Base-by-base conservation (phyloP, 2,888 invertebrate species). In the Galeruca laticollis region DNA sequence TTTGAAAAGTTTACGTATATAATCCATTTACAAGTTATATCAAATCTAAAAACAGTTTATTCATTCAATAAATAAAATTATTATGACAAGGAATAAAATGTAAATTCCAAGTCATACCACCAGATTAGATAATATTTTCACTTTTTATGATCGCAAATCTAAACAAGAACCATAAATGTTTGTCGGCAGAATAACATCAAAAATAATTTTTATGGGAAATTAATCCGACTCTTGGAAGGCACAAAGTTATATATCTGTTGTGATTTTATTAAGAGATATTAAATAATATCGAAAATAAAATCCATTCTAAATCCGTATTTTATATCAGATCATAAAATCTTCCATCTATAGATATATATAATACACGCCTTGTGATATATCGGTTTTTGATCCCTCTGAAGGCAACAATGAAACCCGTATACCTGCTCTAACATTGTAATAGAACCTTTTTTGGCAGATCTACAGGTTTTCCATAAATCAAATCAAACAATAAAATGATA, bases 341-440 rank as follows among this genome's bases (percentile, higher is more conserved):
- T 49, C 15, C 26, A 26, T 26, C 6, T 26, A 5, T n/a, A n/a
- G n/a, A 18, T 18, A 15, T 18, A 20, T 51, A 26, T 20, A 18
- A 20, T 51, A 51, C 43, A 43, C 51, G 20, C 20, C 51, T 20
- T 20, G 26, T 54, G 52, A 54, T 26, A 54, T 26, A 54, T 54
- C 21, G 13, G 26, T 26, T 54, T 21, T 54, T 54, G 52, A 54
- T 54, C 52, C 52, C 26, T 54, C n/a, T 5, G 49, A 6, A 49
- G 15, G 10, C 49, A 49, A 15, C 49, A 49, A 49, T 49, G 20
- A 49, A 20, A 10, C 18, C 20, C 26, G 1, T 49, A 49, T 49
- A 49, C 49, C 49, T 49, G 49, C 18, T 49, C n/a, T 49, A 18
- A 49, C 18, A 49, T 49, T 49, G 49, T 49, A 49, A 6, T 18